Conservation (phyloP, 2,113 vertebrate species). For the Hystrix brachyura region DNA sequence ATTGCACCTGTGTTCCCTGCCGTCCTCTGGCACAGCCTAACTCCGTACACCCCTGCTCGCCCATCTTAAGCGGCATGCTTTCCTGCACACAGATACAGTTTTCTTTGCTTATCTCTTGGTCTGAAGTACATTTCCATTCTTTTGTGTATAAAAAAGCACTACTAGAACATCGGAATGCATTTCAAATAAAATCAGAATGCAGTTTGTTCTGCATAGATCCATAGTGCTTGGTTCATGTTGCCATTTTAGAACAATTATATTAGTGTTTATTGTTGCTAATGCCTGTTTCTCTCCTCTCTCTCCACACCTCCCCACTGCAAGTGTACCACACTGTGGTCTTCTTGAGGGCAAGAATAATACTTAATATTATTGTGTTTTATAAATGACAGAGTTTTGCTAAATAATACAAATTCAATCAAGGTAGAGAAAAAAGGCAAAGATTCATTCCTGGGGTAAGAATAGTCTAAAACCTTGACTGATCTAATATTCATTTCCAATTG, state of each 20-base stretch:
- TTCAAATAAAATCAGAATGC: neutral
- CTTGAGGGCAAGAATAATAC: neutral
- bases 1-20: neutral
- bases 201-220: neutral
- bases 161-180: neutral
- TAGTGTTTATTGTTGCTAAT: neutral
- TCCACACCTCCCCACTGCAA: neutral
- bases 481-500: neutral
- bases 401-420: neutral
- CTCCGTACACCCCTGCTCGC: neutral
- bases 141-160: neutral
- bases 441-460: neutral
- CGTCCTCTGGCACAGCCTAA: neutral
- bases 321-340: neutral
- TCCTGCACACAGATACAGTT: neutral
- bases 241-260: neutral
- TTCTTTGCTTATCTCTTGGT: neutral
- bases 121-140: neutral
- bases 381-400: neutral
- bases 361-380: neutral
- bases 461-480: neutral
- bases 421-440: neutral
- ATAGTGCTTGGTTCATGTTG: neutral
- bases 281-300: neutral
- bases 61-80: neutral